Evolutionary conservation across 2,113 vertebrate species (phyloP).

Genomic region (Blennius ocellaris): DNA sequence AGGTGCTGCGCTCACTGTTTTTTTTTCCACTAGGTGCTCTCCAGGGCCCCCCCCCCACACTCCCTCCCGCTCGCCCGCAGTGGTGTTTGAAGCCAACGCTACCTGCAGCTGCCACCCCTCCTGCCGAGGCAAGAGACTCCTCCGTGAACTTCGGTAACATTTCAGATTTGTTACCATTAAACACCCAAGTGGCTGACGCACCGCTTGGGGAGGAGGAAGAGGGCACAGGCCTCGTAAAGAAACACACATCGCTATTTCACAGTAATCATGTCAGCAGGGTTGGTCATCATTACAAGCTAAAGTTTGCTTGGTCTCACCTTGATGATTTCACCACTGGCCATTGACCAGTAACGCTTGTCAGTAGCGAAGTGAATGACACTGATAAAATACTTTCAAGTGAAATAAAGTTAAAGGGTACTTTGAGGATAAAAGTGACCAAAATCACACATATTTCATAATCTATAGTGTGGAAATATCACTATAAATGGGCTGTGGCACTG

Average conservation of each 20-base stretch:
- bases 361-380: no score
- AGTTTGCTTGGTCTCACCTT: no score
- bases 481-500: no score
- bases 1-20: slow-evolving; percentile 57
- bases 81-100: slow-evolving; percentile 65
- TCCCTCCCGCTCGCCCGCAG: slow-evolving; percentile 19
- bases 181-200: slow-evolving; percentile 11
- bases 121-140: slow-evolving; percentile 51
- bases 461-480: no score
- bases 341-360: no score
- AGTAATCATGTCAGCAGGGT: slow-evolving; percentile 13
- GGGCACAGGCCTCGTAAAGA: slow-evolving; percentile 15
- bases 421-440: no score
- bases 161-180: slow-evolving; percentile 59
- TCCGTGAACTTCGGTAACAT: slow-evolving; percentile 58
- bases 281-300: not conserved
- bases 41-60: slow-evolving; percentile 39
- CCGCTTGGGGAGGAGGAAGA: slow-evolving; percentile 21
- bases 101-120: slow-evolving; percentile 62
- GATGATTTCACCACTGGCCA: no score
- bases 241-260: slow-evolving; percentile 12
- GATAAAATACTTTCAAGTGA: no score
- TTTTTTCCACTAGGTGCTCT: slow-evolving; percentile 65
- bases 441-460: no score
- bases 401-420: no score